Base-by-base conservation (phyloP, 2,888 invertebrate genomes). In the Nomada ruficornis region DNA sequence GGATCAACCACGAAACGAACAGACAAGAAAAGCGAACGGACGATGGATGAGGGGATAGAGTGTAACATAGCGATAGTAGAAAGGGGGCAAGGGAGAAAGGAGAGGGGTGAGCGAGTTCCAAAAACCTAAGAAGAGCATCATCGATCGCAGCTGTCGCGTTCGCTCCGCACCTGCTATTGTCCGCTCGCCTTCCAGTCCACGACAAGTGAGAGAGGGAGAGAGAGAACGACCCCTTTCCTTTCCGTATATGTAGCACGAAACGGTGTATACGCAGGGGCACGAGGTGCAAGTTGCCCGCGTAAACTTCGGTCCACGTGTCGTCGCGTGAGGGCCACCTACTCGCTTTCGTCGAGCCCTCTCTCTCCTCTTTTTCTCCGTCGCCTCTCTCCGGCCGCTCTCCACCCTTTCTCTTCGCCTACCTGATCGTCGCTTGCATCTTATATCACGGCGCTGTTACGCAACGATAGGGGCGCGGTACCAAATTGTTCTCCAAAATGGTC, bases 111-210 rank as follows among this genome's bases (percentile, higher is more conserved):
- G 87, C 85, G 83, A 91, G 89, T 90, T 89, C 90, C 89, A 91
- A 92, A 93, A 92, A 91, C 90, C 91, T 90, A 89, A 92, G 92
- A 91, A 91, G 90, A 91, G 89, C 91, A 92, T 91, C 91, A 92
- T 91, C 91, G 92, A 91, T 91, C 92, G 92, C 93, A 93, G 92
- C 93, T 93, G 93, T 91, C 91, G 89, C 84, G 87, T 89, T 90
- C 91, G 91, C 91, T 90, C 87, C 88, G 92, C 93, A 93, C 93
- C 93, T 93, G 93, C 93, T 92, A 92, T 93, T 91, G 91, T 90
- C 89, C 90, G 88, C 90, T 90, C 89, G 90, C 86, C 85, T 88
- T 81, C 84, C 90, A 88, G 90, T 86, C 89, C 86, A 85, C 90
- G 89, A 90, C 89, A 88, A 88, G 83, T 75, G 81, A 78, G 83